Conservation (phyloP, 37 sponge, comb jelly and placozoan species). For the Aphrocallistes beatrix region DNA sequence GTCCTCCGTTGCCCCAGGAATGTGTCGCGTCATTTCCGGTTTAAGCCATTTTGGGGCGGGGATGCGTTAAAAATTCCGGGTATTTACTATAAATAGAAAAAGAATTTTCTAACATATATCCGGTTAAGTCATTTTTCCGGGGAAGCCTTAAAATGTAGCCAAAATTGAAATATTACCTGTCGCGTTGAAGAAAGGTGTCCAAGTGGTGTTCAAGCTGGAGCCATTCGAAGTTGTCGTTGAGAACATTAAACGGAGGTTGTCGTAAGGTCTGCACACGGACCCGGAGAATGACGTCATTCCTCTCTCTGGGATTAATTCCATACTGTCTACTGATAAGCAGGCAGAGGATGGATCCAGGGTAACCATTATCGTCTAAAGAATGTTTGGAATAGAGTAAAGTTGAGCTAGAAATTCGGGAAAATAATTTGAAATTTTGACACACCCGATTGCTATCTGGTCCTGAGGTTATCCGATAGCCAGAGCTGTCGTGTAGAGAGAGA, state of each 20-base stretch:
- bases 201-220: neutral
- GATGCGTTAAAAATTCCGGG: no score
- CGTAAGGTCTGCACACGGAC: slow-evolving; percentile 25
- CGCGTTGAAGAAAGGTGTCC: neutral
- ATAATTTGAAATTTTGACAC: neutral
- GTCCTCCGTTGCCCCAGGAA: no score
- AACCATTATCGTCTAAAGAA: neutral
- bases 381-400: neutral
- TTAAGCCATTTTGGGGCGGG: no score
- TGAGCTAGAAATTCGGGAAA: neutral
- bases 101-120: no score
- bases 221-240: slow-evolving; percentile 7
- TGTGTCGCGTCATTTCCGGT: no score
- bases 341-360: slow-evolving; percentile 17
- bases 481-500: slow-evolving; percentile 13
- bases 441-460: slow-evolving; percentile 34
- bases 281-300: slow-evolving; percentile 32
- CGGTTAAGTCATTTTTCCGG: no score
- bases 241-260: slow-evolving; percentile 22
- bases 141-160: no score
- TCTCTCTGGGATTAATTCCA: neutral
- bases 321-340: slow-evolving; percentile 39
- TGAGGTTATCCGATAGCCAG: slow-evolving; percentile 29
- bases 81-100: no score
- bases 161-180: neutral